These are phyloP conservation scores for Girardinus metallicus DNA, from an alignment of 2,797 vertebrate genomes.

Conservation along the genomic window DNA sequence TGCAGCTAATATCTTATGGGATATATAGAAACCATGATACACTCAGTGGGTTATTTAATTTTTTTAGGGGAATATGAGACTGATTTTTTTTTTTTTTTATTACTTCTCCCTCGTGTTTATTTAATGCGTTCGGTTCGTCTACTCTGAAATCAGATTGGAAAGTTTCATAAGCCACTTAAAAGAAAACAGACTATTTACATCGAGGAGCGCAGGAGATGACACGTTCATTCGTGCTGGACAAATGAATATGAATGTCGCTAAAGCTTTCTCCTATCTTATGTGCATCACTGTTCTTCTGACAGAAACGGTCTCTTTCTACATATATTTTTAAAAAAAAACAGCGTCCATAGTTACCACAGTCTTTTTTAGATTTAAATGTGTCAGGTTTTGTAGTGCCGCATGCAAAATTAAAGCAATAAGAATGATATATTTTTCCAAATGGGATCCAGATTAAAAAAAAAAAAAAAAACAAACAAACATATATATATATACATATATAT, in stretches of 20 bases:
- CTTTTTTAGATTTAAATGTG: neutral
- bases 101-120: neutral
- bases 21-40: neutral
- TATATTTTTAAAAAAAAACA: no score
- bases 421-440: neutral
- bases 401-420: neutral
- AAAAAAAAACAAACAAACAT: neutral
- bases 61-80: conserved; percentile 14
- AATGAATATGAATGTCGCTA: neutral
- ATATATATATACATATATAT: no score
- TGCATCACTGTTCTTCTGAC: neutral
- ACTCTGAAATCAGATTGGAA: conserved; percentile 32
- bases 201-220: neutral
- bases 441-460: neutral
- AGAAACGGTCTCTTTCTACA: no score
- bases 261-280: neutral
- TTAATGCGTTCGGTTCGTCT: conserved; percentile 8
- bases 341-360: neutral
- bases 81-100: neutral
- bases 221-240: neutral
- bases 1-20: neutral
- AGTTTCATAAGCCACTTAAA: neutral
- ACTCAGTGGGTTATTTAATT: conserved; percentile 3
- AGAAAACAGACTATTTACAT: conserved; percentile 3
- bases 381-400: neutral